phyloP scores from a whole-genome alignment of 2,888 invertebrate genomes.

The Ochropacha duplaris region DNA sequence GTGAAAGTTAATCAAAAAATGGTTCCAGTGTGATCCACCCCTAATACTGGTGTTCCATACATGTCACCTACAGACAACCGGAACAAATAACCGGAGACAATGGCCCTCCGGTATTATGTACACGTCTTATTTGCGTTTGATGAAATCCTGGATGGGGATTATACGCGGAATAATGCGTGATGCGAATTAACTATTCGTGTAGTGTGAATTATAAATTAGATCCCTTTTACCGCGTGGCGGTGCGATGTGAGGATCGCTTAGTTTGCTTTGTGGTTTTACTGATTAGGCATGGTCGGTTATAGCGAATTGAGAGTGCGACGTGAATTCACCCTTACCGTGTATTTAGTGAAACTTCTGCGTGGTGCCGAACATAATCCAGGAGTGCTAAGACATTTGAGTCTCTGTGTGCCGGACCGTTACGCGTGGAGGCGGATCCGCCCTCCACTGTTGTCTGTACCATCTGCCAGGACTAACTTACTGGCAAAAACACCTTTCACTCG shows the following conservation, averaged over 20 bases:
- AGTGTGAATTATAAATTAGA: neutral
- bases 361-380: too few species aligned
- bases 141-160: slow-evolving; percentile 19
- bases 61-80: slow-evolving; percentile 32
- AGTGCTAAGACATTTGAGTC: too few species aligned
- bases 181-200: neutral
- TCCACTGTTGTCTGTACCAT: too few species aligned
- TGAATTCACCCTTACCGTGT: too few species aligned
- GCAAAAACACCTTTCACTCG: too few species aligned
- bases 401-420: too few species aligned
- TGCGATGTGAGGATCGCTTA: too few species aligned
- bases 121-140: slow-evolving; percentile 38
- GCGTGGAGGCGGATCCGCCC: too few species aligned
- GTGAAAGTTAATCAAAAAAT: neutral
- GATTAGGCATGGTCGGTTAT: too few species aligned
- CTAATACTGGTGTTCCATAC: neutral
- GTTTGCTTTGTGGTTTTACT: neutral
- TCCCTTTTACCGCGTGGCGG: neutral
- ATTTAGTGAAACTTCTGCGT: too few species aligned
- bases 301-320: too few species aligned
- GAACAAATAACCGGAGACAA: slow-evolving; percentile 35
- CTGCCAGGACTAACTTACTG: too few species aligned
- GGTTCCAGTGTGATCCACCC: neutral
- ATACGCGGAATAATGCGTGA: neutral
- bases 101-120: slow-evolving; percentile 18